Percentiles rank a stretch among this genome's conserved stretches.
phyloP scores from a whole-genome alignment of 2,113 vertebrate genomes.

The Lycocorax pyrrhopterus region DNA sequence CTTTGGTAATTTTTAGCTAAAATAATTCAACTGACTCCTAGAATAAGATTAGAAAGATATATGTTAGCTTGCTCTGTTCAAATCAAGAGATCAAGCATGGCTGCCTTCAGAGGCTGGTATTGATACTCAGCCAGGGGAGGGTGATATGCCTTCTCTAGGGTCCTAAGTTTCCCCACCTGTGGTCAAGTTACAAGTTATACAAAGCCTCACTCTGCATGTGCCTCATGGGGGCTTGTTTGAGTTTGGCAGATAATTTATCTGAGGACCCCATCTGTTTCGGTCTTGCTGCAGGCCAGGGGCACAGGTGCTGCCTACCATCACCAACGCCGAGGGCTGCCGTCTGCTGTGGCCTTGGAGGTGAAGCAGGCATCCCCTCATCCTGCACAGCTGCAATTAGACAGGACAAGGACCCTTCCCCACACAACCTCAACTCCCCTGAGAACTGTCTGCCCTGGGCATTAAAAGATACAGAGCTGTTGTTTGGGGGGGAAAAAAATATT shows the following conservation, averaged over 20 bases:
- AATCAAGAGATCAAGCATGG: neutral
- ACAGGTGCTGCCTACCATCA: neutral
- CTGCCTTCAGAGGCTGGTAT: neutral
- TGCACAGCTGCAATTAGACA: neutral
- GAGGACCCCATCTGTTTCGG: neutral
- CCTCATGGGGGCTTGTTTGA: neutral
- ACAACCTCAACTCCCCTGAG: neutral
- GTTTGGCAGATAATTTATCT: neutral
- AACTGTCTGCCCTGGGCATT: neutral
- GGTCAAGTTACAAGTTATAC: neutral
- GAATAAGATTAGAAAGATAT: constrained; percentile 21
- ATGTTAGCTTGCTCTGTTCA: neutral
- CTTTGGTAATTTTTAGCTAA: constrained; percentile 31
- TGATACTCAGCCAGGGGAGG: neutral
- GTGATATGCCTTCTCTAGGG: neutral
- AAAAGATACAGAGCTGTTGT: neutral
- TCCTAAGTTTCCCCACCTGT: neutral
- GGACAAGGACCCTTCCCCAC: neutral
- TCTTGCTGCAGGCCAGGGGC: neutral
- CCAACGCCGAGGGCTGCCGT: accelerated
- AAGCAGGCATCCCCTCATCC: neutral
- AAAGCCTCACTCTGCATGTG: neutral
- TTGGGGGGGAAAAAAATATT: accelerated
- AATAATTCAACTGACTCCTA: constrained; percentile 16
- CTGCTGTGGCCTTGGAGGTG: neutral